Evolutionary conservation across 2,888 invertebrate species (phyloP).

Genomic region (Phortica magna): DNA sequence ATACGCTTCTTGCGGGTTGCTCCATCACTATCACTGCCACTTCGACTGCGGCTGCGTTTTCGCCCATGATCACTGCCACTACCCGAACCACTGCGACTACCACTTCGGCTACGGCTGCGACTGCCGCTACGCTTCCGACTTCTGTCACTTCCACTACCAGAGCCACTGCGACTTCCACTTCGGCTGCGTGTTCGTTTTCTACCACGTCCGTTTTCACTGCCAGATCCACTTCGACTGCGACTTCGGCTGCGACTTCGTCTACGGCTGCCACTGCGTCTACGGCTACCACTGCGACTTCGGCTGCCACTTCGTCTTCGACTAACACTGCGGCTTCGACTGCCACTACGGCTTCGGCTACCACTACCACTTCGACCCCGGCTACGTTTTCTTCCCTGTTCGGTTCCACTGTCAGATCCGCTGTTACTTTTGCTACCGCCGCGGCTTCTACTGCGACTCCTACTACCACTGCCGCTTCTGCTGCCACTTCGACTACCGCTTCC

Average conservation of each 20-base stretch:
- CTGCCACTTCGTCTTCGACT: conserved; percentile 61
- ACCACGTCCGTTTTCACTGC: conserved; percentile 62
- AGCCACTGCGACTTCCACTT: conserved; percentile 37
- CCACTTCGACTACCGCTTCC: conserved; percentile 66
- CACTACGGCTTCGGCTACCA: too few species aligned
- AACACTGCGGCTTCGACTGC: conserved; percentile 62
- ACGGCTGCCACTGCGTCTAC: conserved; percentile 61
- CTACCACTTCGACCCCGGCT: conserved; percentile 60
- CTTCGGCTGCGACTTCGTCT: conserved; percentile 65
- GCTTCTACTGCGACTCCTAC: conserved; percentile 62
- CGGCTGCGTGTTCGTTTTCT: conserved; percentile 71
- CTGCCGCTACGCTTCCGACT: conserved; percentile 67
- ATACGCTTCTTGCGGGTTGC: conserved; percentile 48
- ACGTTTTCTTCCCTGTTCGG: conserved; percentile 48
- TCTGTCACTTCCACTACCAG: conserved; percentile 61
- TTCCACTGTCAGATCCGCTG: conserved; percentile 65
- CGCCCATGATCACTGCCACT: conserved; percentile 53
- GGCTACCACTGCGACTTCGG: conserved; percentile 66
- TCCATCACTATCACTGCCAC: conserved; percentile 65
- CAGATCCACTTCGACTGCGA: conserved; percentile 58
- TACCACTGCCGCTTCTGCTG: too few species aligned
- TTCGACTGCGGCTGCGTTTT: conserved; percentile 63
- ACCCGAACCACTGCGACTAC: conserved; percentile 62
- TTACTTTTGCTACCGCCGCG: conserved; percentile 63
- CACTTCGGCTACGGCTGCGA: conserved; percentile 64